Percentiles rank a stretch among this genome's conserved stretches.
phyloP scores from a whole-genome alignment of 1,140 invertebrate genomes.

The Pectinophora gossypiella region DNA sequence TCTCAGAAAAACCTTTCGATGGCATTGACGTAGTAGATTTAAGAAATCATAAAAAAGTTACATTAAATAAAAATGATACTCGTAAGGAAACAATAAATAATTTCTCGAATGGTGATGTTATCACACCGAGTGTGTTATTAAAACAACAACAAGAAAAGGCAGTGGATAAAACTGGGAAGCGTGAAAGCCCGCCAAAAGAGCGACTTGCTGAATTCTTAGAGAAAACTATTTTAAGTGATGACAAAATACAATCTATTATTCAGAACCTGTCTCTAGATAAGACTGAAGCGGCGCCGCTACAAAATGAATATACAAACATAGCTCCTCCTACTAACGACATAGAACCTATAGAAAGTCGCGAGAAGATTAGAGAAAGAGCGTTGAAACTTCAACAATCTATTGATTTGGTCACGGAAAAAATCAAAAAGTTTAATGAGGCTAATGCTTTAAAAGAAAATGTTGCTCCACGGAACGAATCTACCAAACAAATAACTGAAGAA shows the following conservation, averaged over 20 bases:
- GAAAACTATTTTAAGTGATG: constrained; percentile 64
- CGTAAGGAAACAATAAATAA: neutral
- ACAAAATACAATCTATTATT: constrained; percentile 65
- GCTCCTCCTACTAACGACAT: constrained; percentile 9
- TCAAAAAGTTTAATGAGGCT: constrained; percentile 26
- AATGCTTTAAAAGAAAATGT: constrained; percentile 7
- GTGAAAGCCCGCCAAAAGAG: constrained; percentile 65
- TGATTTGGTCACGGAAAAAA: constrained; percentile 29
- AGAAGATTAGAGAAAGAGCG: constrained; percentile 26
- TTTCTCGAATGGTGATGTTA: constrained; percentile 19
- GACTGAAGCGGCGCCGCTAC: constrained; percentile 18
- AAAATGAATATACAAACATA: neutral
- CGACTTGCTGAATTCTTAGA: constrained; percentile 58
- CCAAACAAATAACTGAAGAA: neutral
- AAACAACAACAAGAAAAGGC: constrained; percentile 19
- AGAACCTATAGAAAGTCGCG: neutral
- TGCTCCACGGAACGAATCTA: neutral
- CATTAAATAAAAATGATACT: neutral
- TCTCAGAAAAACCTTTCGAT: neutral
- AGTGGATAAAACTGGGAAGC: constrained; percentile 36
- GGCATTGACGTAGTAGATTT: neutral
- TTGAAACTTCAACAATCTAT: constrained; percentile 25
- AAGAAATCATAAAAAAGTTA: neutral
- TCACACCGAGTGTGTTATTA: constrained; percentile 33
- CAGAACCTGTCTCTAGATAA: constrained; percentile 60